phyloP scores from a whole-genome alignment of 1,140 invertebrate species.

The Venturia canescens region DNA sequence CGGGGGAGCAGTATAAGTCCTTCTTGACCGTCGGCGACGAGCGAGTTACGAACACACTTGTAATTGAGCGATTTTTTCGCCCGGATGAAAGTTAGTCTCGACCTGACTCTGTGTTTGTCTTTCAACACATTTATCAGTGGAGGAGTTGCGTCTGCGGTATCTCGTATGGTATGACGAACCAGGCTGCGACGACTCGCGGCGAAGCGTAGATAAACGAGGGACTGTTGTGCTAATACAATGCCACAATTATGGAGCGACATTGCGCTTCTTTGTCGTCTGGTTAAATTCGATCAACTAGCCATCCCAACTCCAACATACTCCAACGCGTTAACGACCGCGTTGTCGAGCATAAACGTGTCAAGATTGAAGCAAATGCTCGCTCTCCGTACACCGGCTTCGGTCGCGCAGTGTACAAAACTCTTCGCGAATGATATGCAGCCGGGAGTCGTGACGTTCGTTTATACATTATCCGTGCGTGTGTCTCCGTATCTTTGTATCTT shows the following conservation, averaged over 20 bases:
- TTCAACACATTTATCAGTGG: slow-evolving; percentile 8
- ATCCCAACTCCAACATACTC: slow-evolving; percentile 21
- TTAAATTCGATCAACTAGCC: slow-evolving; percentile 60
- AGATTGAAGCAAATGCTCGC: slow-evolving; percentile 55
- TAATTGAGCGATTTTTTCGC: neutral
- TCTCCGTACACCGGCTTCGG: neutral
- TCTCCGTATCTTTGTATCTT: neutral
- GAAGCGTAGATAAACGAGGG: slow-evolving; percentile 59
- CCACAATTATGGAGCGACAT: slow-evolving; percentile 54
- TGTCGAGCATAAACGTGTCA: slow-evolving; percentile 45
- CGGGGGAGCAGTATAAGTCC: too few species aligned
- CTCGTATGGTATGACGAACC: neutral
- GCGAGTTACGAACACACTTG: neutral
- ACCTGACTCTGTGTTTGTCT: neutral
- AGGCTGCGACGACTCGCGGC: neutral
- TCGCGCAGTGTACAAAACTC: slow-evolving; percentile 34
- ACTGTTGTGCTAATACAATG: slow-evolving; percentile 61
- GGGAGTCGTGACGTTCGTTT: too few species aligned
- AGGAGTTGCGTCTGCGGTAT: slow-evolving; percentile 5
- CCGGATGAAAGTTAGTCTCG: neutral
- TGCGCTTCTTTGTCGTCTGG: slow-evolving; percentile 55
- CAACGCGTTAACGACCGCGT: slow-evolving; percentile 35
- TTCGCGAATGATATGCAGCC: neutral
- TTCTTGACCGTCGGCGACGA: neutral
- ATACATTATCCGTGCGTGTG: too few species aligned